Evolutionary conservation across 2,797 vertebrate genomes (phyloP).

Genomic region (Cheirogaleus major): DNA sequence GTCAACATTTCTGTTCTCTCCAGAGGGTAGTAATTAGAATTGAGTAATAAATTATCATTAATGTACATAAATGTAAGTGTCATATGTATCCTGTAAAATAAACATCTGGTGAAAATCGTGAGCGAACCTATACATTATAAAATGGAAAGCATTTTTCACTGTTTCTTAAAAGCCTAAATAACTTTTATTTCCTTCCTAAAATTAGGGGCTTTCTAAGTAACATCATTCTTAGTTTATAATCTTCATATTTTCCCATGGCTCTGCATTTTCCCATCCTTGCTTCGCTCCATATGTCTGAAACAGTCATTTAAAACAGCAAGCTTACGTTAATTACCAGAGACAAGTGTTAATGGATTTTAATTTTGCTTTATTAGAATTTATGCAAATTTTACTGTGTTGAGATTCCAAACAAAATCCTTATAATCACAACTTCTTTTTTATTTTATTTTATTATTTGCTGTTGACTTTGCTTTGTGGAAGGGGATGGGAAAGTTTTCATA

Average conservation of each 20-base stretch:
- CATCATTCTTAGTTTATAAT: conserved; percentile 76
- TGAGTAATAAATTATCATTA: conserved; percentile 83
- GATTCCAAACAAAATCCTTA: conserved; percentile 84
- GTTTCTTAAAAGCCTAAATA: conserved; percentile 71
- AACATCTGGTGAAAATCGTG: conserved; percentile 80
- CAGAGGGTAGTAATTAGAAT: conserved; percentile 82
- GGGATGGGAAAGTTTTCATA: conserved; percentile 81
- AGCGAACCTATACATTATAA: conserved; percentile 76
- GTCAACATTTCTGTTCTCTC: conserved; percentile 83
- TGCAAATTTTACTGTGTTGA: conserved; percentile 85
- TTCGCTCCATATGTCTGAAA: conserved; percentile 83
- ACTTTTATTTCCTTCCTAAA: conserved; percentile 78
- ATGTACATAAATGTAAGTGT: conserved; percentile 81
- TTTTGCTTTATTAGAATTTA: conserved; percentile 88
- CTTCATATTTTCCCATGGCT: conserved; percentile 73
- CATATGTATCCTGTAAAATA: conserved; percentile 81
- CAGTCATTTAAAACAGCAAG: conserved; percentile 85
- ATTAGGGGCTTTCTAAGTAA: conserved; percentile 57
- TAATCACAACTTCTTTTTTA: conserved; percentile 71
- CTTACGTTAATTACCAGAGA: conserved; percentile 87
- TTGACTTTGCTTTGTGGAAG: conserved; percentile 77
- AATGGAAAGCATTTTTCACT: conserved; percentile 78
- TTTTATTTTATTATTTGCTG: conserved; percentile 46
- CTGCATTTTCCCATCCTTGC: conserved; percentile 52
- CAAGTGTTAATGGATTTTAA: conserved; percentile 91